phyloP scores from a whole-genome alignment of 2,888 invertebrate species.

The Coleophora deauratella region DNA sequence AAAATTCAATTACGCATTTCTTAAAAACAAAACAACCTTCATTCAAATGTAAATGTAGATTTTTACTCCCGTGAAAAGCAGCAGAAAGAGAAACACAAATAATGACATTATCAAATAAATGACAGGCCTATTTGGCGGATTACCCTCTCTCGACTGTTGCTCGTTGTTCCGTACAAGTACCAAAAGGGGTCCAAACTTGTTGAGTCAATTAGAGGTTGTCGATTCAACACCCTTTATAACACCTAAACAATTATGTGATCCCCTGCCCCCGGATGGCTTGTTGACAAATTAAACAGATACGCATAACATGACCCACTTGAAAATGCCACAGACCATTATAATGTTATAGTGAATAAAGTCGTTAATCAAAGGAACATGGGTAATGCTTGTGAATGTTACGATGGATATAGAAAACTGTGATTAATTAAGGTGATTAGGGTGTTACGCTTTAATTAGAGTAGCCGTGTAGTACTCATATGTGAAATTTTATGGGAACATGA shows the following conservation, averaged over 20 bases:
- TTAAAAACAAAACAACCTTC: too few species aligned
- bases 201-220: constrained; percentile 49
- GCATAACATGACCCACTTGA: constrained; percentile 24
- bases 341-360: constrained; percentile 21
- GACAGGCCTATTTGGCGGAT: constrained; percentile 12
- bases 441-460: too few species aligned
- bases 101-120: constrained; percentile 9
- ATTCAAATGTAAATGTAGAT: too few species aligned
- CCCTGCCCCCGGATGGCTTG: constrained; percentile 46
- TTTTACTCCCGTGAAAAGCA: too few species aligned
- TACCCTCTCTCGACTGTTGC: constrained; percentile 28
- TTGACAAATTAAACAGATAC: constrained; percentile 31
- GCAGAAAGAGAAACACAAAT: constrained; percentile 7
- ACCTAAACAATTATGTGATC: constrained; percentile 62
- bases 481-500: too few species aligned
- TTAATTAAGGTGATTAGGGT: too few species aligned
- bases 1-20: too few species aligned
- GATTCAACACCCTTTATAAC: constrained; percentile 39
- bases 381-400: too few species aligned
- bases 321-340: constrained; percentile 24
- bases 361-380: constrained; percentile 16
- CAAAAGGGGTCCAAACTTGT: constrained; percentile 52
- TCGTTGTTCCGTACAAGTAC: constrained; percentile 32
- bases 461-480: constrained; percentile 1
- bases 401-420: neutral